A percentile compares a stretch with the other conserved stretches of the same genome.
These are phyloP conservation scores for Strigamia maritima DNA, from an alignment of 2,888 invertebrate genomes.

Conservation along the genomic window DNA sequence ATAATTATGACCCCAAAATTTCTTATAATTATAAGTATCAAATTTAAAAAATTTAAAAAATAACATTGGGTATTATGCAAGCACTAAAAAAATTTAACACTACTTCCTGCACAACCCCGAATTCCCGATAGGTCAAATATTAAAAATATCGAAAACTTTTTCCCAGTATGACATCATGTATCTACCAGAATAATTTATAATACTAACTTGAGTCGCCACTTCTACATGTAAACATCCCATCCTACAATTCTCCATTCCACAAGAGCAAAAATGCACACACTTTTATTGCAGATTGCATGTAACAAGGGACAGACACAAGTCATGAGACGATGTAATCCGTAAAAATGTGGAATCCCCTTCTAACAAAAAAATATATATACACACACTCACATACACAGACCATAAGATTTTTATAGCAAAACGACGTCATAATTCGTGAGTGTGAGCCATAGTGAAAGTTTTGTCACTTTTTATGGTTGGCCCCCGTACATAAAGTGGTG, in stretches of 20 bases:
- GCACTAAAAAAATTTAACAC: too few species aligned
- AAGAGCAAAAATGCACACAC: neutral
- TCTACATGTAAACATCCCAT: neutral
- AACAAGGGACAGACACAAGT: conserved; percentile 8
- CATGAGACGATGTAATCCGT: conserved; percentile 4
- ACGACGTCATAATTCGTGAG: conserved; percentile 33
- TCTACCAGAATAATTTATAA: too few species aligned
- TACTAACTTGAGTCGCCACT: too few species aligned
- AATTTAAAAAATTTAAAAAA: too few species aligned
- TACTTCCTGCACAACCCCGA: too few species aligned
- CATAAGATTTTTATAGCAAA: conserved; percentile 21
- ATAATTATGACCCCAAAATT: too few species aligned
- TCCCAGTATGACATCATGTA: too few species aligned
- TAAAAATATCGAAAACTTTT: too few species aligned
- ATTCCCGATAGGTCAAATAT: too few species aligned
- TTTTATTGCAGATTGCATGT: conserved; percentile 12
- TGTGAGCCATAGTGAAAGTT: conserved; percentile 14
- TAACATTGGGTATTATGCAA: too few species aligned
- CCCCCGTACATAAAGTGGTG: conserved; percentile 12
- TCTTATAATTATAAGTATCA: too few species aligned
- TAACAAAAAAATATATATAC: neutral
- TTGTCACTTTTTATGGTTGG: conserved; percentile 32
- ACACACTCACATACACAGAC: conserved; percentile 6
- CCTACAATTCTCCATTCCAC: neutral
- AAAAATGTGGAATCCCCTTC: neutral